Conservation (phyloP, 1,140 invertebrate species). For the Acromyrmex heyeri region DNA sequence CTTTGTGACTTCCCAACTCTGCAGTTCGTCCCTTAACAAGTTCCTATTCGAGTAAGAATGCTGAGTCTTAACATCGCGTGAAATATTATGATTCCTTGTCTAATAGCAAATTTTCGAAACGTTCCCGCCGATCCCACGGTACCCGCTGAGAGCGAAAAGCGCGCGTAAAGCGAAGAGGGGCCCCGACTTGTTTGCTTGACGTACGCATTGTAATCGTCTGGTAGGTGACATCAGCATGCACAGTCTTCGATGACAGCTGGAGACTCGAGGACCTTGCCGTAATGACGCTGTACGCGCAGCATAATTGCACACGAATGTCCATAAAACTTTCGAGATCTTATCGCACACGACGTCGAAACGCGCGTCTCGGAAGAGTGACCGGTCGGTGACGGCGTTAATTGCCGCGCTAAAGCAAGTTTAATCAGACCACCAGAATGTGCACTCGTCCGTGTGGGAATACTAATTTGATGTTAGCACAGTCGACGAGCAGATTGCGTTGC, state of each 20-base stretch:
- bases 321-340: constrained; percentile 68
- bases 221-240: constrained; percentile 61
- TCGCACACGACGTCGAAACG: constrained; percentile 52
- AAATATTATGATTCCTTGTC: constrained; percentile 49
- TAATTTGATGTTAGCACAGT: constrained; percentile 48
- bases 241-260: constrained; percentile 69
- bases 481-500: neutral
- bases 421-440: constrained; percentile 45
- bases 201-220: constrained; percentile 45
- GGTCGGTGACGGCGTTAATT: constrained; percentile 54
- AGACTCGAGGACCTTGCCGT: constrained; percentile 44
- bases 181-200: constrained; percentile 7
- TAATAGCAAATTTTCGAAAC: constrained; percentile 40
- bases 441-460: constrained; percentile 25
- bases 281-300: constrained; percentile 59
- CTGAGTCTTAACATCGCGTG: constrained; percentile 35
- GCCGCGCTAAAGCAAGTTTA: constrained; percentile 49
- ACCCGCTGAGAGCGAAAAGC: constrained; percentile 50
- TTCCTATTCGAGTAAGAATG: constrained; percentile 6
- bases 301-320: constrained; percentile 62
- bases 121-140: constrained; percentile 33
- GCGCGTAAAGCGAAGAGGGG: neutral
- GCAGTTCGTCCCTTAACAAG: constrained; percentile 16
- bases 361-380: constrained; percentile 44
- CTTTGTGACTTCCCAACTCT: neutral